phyloP scores from a whole-genome alignment of 2,888 invertebrate species.

The Venusia cambrica region DNA sequence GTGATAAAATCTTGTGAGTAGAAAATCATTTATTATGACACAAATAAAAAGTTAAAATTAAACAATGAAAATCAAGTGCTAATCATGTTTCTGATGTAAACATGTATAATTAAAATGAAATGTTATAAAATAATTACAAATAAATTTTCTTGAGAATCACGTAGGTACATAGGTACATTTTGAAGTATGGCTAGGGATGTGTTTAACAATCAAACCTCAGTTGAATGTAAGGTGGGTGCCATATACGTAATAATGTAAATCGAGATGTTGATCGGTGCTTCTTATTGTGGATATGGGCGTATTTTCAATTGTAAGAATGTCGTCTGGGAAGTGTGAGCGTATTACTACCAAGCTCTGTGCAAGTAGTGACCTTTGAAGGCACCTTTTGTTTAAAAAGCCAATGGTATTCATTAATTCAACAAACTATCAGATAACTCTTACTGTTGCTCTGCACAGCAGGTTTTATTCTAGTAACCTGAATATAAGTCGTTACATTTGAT shows the following conservation, averaged over 20 bases:
- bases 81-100: constrained; percentile 5
- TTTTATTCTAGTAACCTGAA: constrained; percentile 10
- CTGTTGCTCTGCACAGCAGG: constrained; percentile 14
- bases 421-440: constrained; percentile 24
- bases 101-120: constrained; percentile 5
- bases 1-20: constrained; percentile 11
- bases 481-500: constrained; percentile 10
- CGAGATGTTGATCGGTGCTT: constrained; percentile 58
- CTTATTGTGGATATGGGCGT: constrained; percentile 61
- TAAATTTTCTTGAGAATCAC: constrained; percentile 4
- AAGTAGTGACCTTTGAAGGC: constrained; percentile 56
- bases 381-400: constrained; percentile 66
- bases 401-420: constrained; percentile 50
- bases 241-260: constrained; percentile 48
- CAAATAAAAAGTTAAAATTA: constrained; percentile 18
- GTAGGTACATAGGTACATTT: constrained; percentile 8
- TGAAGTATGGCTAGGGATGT: constrained; percentile 16
- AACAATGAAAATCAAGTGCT: constrained; percentile 10
- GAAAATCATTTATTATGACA: constrained; percentile 17
- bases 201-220: constrained; percentile 21
- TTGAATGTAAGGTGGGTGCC: constrained; percentile 74
- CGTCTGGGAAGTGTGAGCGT: constrained; percentile 79
- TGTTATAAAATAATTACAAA: constrained; percentile 2
- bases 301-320: constrained; percentile 54
- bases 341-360: constrained; percentile 77